Evolutionary conservation across 2,113 vertebrate genomes (phyloP).

Genomic region (Penelope pileata): DNA sequence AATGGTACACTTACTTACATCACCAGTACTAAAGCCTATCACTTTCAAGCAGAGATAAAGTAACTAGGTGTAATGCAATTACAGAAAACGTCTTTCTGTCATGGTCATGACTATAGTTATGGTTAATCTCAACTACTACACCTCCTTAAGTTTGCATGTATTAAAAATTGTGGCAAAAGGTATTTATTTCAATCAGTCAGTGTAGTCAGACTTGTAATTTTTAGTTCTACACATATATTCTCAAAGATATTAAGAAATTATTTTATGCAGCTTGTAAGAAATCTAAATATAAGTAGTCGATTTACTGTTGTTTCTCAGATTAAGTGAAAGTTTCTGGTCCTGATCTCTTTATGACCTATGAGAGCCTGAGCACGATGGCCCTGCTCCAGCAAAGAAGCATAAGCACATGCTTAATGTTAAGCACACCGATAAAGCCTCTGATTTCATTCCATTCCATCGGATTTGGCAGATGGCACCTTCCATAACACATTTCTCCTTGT

Average conservation of each 20-base stretch:
- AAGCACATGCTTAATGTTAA: background rate
- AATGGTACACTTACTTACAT: background rate
- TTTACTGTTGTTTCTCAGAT: background rate
- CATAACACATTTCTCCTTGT: slow-evolving; percentile 34
- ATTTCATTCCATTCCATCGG: background rate
- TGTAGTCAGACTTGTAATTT: background rate
- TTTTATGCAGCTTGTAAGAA: background rate
- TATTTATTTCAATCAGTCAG: background rate
- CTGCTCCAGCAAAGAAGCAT: background rate
- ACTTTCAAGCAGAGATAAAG: background rate
- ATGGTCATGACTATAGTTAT: background rate
- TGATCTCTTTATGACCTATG: background rate
- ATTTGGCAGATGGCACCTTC: slow-evolving; percentile 55
- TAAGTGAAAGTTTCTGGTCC: background rate
- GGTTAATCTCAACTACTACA: background rate
- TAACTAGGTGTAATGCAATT: background rate
- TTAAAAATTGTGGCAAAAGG: background rate
- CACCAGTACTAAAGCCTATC: background rate
- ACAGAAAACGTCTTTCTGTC: background rate
- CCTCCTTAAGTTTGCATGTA: background rate
- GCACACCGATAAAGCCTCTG: background rate
- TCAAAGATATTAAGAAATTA: background rate
- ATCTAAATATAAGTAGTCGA: background rate
- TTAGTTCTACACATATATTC: background rate
- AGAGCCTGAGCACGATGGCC: background rate